Conservation (phyloP, 1,140 invertebrate genomes). For the Calosoma granatense region DNA sequence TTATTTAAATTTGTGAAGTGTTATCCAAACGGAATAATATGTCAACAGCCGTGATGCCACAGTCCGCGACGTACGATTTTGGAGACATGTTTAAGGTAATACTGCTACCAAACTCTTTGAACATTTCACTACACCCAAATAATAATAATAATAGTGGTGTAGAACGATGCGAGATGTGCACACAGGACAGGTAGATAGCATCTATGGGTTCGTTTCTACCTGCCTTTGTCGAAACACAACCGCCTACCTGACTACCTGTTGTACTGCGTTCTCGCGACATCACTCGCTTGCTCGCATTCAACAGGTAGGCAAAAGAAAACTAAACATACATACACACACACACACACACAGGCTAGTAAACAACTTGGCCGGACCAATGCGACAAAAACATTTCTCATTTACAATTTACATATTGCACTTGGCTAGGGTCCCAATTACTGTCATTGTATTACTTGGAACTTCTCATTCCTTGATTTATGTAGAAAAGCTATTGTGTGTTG, state of each 20-base stretch:
- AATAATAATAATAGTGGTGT: background rate
- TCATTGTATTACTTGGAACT: no score
- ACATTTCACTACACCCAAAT: no score
- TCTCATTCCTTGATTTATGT: no score
- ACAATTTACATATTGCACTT: no score
- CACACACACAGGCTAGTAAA: no score
- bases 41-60: constrained; percentile 33
- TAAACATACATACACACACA: no score
- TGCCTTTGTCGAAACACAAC: background rate
- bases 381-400: no score
- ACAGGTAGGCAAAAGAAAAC: background rate
- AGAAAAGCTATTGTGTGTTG: no score
- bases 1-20: background rate
- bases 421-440: no score
- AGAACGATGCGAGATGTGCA: constrained; percentile 1
- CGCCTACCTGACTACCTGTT: background rate
- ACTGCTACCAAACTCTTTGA: constrained; percentile 12
- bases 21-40: constrained; percentile 19
- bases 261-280: background rate
- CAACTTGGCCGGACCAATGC: no score
- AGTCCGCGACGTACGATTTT: constrained; percentile 32
- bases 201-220: no score
- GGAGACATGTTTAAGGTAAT: constrained; percentile 32
- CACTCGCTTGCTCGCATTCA: background rate
- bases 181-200: constrained; percentile 4